These are phyloP conservation scores for Sebastes ruberrimus DNA, from an alignment of 2,797 vertebrate genomes.

Conservation along the genomic window DNA sequence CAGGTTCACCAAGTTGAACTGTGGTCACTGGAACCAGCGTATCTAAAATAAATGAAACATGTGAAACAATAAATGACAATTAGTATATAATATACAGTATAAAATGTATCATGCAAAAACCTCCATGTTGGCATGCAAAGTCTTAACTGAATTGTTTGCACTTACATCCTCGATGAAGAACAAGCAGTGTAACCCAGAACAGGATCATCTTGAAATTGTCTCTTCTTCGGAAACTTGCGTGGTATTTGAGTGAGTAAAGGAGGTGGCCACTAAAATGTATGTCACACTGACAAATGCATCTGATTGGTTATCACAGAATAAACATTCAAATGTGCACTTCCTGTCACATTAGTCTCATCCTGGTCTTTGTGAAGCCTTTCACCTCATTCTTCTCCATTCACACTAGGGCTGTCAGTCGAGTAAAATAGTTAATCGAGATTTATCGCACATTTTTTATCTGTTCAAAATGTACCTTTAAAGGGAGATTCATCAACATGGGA, in stretches of 20 bases:
- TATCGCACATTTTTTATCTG: no score
- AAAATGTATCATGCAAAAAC: background rate
- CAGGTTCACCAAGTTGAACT: no score
- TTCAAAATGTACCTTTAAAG: no score
- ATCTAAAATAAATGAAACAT: background rate
- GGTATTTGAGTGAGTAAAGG: background rate
- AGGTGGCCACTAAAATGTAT: background rate
- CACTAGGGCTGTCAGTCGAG: no score
- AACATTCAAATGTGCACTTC: background rate
- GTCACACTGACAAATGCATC: background rate
- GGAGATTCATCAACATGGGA: no score
- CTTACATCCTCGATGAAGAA: conserved; percentile 28
- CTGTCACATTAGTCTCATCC: background rate
- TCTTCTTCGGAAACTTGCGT: background rate
- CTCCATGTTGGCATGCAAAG: background rate
- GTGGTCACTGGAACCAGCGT: no score
- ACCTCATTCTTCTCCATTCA: no score
- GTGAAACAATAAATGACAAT: background rate
- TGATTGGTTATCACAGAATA: conserved; percentile 21
- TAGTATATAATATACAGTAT: fast-evolving
- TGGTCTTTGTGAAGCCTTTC: no score
- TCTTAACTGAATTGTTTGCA: background rate
- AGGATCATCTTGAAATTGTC: conserved; percentile 4
- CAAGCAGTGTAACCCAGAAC: conserved; percentile 9
- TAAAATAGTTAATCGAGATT: no score